Conservation (phyloP, 2,888 invertebrate genomes). For the Nemurella pictetii region DNA sequence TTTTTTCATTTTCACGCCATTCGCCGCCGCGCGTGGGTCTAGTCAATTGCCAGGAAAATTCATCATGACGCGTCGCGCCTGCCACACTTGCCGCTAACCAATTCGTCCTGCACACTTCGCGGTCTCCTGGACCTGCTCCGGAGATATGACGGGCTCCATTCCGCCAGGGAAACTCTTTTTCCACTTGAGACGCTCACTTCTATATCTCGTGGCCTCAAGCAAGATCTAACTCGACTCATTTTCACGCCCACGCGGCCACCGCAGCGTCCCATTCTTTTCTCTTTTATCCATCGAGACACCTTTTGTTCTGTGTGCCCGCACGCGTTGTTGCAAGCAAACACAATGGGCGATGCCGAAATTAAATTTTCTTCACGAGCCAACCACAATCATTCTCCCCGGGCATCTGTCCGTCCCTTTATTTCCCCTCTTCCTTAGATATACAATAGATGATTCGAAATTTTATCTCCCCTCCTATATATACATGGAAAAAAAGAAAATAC, state of each 20-base stretch:
- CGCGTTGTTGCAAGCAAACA: too few species aligned
- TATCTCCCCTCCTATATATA: not conserved
- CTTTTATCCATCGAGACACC: too few species aligned
- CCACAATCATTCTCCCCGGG: not conserved
- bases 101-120: not conserved
- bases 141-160: not conserved
- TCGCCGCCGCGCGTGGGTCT: too few species aligned
- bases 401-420: not conserved
- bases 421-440: not conserved
- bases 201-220: not conserved
- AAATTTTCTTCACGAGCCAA: not conserved
- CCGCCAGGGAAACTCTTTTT: not conserved
- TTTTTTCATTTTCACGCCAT: not conserved
- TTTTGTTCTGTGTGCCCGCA: too few species aligned
- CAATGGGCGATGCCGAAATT: not conserved
- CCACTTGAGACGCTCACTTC: not conserved
- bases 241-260: too few species aligned
- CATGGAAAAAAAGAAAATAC: too few species aligned
- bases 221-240: too few species aligned
- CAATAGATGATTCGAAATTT: not conserved
- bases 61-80: not conserved
- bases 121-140: not conserved
- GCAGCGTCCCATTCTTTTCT: too few species aligned
- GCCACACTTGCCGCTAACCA: not conserved
- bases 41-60: not conserved